Evolutionary conservation across 2,113 vertebrate species (phyloP).

Genomic region (Hippocampus comes): DNA sequence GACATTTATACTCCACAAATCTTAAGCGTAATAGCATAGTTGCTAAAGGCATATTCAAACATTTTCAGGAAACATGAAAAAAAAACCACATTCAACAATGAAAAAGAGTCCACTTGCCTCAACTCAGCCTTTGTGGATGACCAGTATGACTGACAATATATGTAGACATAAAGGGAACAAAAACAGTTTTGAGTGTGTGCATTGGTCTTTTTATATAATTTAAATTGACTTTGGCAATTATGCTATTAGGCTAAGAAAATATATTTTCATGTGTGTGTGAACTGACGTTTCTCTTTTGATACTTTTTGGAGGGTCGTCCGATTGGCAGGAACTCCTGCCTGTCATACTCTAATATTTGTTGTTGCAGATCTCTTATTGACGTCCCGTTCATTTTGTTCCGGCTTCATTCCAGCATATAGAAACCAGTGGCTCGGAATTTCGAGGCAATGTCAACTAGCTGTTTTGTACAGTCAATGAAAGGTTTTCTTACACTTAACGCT

Average conservation of each 20-base stretch:
- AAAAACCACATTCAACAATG: too few species aligned
- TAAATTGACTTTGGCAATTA: not conserved
- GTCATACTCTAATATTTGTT: not conserved
- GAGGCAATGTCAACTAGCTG: not conserved
- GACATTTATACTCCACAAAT: slow-evolving; percentile 15
- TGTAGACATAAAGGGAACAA: not conserved
- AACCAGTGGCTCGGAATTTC: not conserved
- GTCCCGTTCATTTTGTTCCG: not conserved
- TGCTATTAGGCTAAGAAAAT: not conserved
- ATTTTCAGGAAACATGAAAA: not conserved
- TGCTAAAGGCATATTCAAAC: not conserved
- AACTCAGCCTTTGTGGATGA: not conserved
- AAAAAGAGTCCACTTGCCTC: too few species aligned
- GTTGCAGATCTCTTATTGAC: not conserved
- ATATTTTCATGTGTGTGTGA: not conserved
- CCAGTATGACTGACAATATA: not conserved
- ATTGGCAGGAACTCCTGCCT: not conserved
- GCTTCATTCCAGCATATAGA: not conserved
- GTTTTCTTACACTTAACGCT: not conserved
- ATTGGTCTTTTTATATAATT: not conserved
- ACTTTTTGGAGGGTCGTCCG: not conserved
- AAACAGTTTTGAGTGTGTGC: not conserved
- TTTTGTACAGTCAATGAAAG: not conserved
- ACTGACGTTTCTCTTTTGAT: not conserved
- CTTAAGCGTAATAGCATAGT: not conserved